These are phyloP conservation scores for Drosophila carrolli DNA, from an alignment of 1,140 invertebrate species.

Conservation along the genomic window DNA sequence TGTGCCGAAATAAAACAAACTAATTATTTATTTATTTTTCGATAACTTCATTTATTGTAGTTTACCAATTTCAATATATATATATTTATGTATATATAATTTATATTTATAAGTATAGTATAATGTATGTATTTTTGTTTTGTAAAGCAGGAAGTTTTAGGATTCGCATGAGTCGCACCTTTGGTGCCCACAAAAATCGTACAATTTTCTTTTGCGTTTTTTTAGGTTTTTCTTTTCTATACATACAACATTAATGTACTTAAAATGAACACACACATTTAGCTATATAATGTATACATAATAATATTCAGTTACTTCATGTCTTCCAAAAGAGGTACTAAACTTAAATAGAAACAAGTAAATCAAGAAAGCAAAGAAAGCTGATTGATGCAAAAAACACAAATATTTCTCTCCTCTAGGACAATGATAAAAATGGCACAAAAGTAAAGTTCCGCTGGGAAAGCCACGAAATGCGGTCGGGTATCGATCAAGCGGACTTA, in stretches of 20 bases:
- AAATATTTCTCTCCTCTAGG: slow-evolving; percentile 37
- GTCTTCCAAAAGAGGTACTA: slow-evolving; percentile 64
- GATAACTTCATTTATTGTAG: slow-evolving; percentile 79
- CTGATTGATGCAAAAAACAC: slow-evolving; percentile 40
- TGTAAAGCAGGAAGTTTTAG: slow-evolving; percentile 83
- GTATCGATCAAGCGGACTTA: slow-evolving; percentile 65
- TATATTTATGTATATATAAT: slow-evolving; percentile 63
- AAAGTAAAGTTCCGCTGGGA: slow-evolving; percentile 66
- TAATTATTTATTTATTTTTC: slow-evolving; percentile 28
- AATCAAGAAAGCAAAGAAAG: slow-evolving; percentile 25
- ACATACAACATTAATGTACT: slow-evolving; percentile 79
- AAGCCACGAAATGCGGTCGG: slow-evolving; percentile 22
- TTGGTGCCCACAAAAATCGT: slow-evolving; percentile 66
- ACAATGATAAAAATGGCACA: slow-evolving; percentile 66
- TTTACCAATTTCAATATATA: slow-evolving; percentile 74
- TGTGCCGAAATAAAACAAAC: too few relatives aligned
- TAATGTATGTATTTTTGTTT: slow-evolving; percentile 64
- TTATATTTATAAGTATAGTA: slow-evolving; percentile 56
- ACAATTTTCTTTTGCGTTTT: slow-evolving; percentile 45
- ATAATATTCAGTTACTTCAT: slow-evolving; percentile 80
- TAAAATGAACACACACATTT: slow-evolving; percentile 82
- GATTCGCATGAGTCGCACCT: slow-evolving; percentile 76
- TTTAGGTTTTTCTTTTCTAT: slow-evolving; percentile 58
- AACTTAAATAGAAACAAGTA: slow-evolving; percentile 63
- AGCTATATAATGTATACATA: slow-evolving; percentile 79